These are phyloP conservation scores for Ostrea edulis DNA, from an alignment of 1,140 invertebrate species.

Conservation along the genomic window DNA sequence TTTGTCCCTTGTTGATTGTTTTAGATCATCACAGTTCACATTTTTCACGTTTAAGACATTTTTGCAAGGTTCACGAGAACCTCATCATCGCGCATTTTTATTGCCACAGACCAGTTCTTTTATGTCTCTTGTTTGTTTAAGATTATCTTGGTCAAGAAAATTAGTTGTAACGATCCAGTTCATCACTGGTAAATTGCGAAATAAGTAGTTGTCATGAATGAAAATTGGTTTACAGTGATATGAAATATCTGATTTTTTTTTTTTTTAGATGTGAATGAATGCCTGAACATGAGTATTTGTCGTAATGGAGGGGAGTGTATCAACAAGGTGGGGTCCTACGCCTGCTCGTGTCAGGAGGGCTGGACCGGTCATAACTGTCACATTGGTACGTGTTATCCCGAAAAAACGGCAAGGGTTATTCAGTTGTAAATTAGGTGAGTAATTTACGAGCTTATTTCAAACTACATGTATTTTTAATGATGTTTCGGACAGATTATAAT, in stretches of 20 bases:
- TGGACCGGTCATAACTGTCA: constrained; percentile 95
- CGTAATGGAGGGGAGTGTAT: constrained; percentile 68
- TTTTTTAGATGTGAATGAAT: constrained; percentile 69
- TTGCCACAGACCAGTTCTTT: constrained; percentile 45
- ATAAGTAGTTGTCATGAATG: too few relatives aligned
- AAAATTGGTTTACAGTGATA: too few relatives aligned
- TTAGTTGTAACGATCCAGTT: too few relatives aligned
- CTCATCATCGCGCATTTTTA: neutral
- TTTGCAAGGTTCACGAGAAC: neutral
- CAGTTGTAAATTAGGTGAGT: neutral
- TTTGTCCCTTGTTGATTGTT: neutral
- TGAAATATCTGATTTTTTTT: neutral
- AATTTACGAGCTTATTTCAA: too few relatives aligned
- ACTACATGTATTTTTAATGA: too few relatives aligned
- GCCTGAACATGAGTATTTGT: constrained; percentile 57
- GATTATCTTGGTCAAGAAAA: too few relatives aligned
- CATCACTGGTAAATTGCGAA: too few relatives aligned
- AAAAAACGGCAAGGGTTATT: too few relatives aligned
- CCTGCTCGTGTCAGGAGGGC: constrained; percentile 94
- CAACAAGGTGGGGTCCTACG: constrained; percentile 82
- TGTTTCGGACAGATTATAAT: constrained; percentile 49
- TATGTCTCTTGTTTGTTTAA: too few relatives aligned
- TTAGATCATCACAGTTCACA: neutral
- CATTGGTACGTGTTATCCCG: constrained; percentile 71
- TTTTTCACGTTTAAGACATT: neutral